Evolutionary conservation across 2,113 vertebrate genomes (phyloP), one percentile per base, ranked within the genome.

Genomic region (Prolemur simus): DNA sequence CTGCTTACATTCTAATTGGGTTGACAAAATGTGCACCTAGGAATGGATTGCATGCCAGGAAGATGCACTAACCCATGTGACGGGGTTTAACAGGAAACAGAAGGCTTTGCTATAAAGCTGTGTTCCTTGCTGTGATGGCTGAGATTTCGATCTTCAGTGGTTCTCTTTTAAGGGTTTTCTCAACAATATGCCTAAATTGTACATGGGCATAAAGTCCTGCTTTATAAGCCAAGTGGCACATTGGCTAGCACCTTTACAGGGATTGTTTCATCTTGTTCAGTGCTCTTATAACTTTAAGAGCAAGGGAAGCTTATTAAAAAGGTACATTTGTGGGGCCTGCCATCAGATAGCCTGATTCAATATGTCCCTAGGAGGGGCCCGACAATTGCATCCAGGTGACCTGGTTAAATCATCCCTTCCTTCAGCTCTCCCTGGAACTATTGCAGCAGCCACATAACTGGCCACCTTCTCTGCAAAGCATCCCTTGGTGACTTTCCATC

Each of bases 251-350:
- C 49, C 21, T 78, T 69, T 54, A 91, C 68, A 73, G 23, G 18
- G 47, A 49, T 69, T 78, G 63, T 71, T 95, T 85, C 56, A 58
- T 86, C 23, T 69, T 56, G 29, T 63, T 81, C 37, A 23, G 56
- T 87, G 78, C 66, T 87, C 81, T 91, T 87, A 90, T 63, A 95
- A 93, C n/a, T 77, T 52, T 60, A 78, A 96, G 77, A 94, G 56
- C 60, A 54, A 10, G 58, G 29, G n/a, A n/a, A 74, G 60, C 71
- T 95, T 89, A 87, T 97, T 85, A 78, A 45, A 94, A 96, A 96
- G 27, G 25, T 14, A 23, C 54, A 9, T 29, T 76, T 58, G n/a
- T 87, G 29, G 87, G 27, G 23, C 5, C 15, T 66, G 34, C 37
- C 12, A 1, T 80, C 49, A 64, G 45, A 85, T 32, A 91, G 37